Evolutionary conservation across 2,113 vertebrate genomes (phyloP), one percentile per base, ranked within the genome.

Genomic region (Fregetta grallaria): DNA sequence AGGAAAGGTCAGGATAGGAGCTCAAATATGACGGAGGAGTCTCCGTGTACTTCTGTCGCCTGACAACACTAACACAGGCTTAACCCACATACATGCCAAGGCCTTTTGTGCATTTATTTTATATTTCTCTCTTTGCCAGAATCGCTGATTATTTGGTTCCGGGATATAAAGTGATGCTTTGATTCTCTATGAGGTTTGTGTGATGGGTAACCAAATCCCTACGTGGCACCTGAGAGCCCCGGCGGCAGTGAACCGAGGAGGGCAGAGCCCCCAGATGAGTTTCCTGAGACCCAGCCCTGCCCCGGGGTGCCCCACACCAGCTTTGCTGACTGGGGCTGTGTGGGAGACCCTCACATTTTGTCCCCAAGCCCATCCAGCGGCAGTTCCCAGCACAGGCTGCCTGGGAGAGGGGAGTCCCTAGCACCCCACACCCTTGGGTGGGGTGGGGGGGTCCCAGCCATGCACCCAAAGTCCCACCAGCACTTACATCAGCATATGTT

Each of bases 171-270:
- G 52, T 2, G 76, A 5, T 72, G 70, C 25, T 85, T 45, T 23
- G 10, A 1, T 34, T 19, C 50, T 14, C 8, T 2, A 0, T 8
- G 45, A 36, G 15, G 40, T 50, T 40, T 58, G 36, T 38, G 34
- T 25, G 52, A 18, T 6, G 38, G 65, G 52, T 32, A 50, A 4
- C 32, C 42, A 15, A 53, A 19, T 50, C 22, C 25, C 27, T 13
- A 1, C 1, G 0, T 8, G 45, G 42, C 29, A 61, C 22, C 27
- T 0, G 2, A 26, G 18, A 4, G 32, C 26, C 50, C 42, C 26
- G 6, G 42, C 0, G 5, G 42, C 67, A 71, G 13, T 6, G 29
- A 86, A 8, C 10, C 0, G 1, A 50, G 76, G 58, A 34, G 25
- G 11, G 3, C 42, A 88, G 30, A 92, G 45, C 32, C 19, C 11